A percentile compares a stretch with the other conserved stretches of the same genome.
Evolutionary conservation across 2,888 invertebrate genomes (phyloP).

Genomic region (Lasioglossum pauxillum): DNA sequence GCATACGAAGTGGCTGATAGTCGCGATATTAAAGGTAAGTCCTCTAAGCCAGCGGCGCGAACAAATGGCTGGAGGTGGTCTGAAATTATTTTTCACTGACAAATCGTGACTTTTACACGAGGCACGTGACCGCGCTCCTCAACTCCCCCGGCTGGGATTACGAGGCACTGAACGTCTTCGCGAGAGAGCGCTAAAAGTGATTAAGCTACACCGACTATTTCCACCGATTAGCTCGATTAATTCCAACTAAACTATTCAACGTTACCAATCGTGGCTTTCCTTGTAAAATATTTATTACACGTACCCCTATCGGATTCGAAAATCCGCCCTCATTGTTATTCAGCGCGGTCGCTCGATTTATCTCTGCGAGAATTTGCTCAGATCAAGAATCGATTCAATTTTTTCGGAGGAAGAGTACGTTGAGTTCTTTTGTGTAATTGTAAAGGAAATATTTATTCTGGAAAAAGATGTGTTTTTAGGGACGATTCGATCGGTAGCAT

Average conservation of each 20-base stretch:
- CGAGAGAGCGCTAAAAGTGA: not conserved
- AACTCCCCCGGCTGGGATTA: not conserved
- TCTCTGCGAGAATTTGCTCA: not conserved
- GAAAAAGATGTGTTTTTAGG: too few relatives aligned
- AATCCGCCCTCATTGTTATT: slow-evolving; percentile 53
- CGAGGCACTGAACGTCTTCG: not conserved
- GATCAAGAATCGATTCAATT: not conserved
- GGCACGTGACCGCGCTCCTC: not conserved
- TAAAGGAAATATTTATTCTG: too few relatives aligned
- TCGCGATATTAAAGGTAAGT: slow-evolving; percentile 75
- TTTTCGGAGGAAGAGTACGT: too few relatives aligned
- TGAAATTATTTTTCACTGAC: slow-evolving; percentile 54
- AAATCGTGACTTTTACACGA: slow-evolving; percentile 13
- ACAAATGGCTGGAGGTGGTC: slow-evolving; percentile 65
- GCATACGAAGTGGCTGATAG: slow-evolving; percentile 77
- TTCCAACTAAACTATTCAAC: not conserved
- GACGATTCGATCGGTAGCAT: too few relatives aligned
- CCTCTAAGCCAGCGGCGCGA: slow-evolving; percentile 56
- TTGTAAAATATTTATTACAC: not conserved
- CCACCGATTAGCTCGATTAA: not conserved
- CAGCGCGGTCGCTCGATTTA: slow-evolving; percentile 15
- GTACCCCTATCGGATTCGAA: not conserved
- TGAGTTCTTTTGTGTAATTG: too few relatives aligned
- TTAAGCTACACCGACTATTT: not conserved
- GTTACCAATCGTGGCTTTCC: not conserved